A percentile compares a stretch with the other conserved stretches of the same genome.
Evolutionary conservation across 1,140 invertebrate genomes (phyloP).

Genomic region (Elysia chlorotica): DNA sequence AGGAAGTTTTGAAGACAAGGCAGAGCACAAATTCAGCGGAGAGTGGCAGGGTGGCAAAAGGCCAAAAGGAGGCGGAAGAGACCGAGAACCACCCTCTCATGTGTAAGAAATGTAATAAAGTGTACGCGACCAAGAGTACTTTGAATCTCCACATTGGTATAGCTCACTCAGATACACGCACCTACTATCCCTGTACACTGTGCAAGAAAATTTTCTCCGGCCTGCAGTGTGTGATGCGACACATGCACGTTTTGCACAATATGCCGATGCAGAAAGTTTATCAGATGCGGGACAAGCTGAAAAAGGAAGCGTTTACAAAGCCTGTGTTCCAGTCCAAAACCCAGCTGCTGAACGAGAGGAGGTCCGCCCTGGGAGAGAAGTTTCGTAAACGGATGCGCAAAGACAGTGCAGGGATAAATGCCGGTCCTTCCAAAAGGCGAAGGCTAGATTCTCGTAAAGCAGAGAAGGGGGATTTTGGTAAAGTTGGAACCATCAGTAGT

Average conservation of each 20-base stretch:
- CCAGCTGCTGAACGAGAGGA: too few relatives aligned
- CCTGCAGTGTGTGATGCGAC: constrained; percentile 54
- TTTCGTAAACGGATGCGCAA: too few relatives aligned
- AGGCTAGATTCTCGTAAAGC: too few relatives aligned
- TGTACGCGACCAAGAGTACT: constrained; percentile 46
- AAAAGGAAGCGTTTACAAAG: constrained; percentile 20
- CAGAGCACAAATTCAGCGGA: not conserved
- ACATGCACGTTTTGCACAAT: constrained; percentile 54
- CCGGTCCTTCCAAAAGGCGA: too few relatives aligned
- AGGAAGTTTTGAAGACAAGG: not conserved
- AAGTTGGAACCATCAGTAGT: too few relatives aligned
- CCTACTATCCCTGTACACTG: constrained; percentile 56
- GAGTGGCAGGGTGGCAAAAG: too few relatives aligned
- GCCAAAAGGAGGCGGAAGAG: too few relatives aligned
- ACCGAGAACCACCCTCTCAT: constrained; percentile 24
- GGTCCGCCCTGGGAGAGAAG: too few relatives aligned
- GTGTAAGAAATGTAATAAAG: constrained; percentile 43
- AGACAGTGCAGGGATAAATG: too few relatives aligned
- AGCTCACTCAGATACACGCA: constrained; percentile 46
- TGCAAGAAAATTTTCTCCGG: constrained; percentile 56
- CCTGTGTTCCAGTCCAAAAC: not conserved
- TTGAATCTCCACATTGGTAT: constrained; percentile 55
- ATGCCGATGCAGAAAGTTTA: constrained; percentile 52
- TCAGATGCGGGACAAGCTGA: constrained; percentile 45
- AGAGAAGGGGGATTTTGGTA: too few relatives aligned